Evolutionary conservation across 2,888 invertebrate species (phyloP).

Genomic region (Plebejus argus): DNA sequence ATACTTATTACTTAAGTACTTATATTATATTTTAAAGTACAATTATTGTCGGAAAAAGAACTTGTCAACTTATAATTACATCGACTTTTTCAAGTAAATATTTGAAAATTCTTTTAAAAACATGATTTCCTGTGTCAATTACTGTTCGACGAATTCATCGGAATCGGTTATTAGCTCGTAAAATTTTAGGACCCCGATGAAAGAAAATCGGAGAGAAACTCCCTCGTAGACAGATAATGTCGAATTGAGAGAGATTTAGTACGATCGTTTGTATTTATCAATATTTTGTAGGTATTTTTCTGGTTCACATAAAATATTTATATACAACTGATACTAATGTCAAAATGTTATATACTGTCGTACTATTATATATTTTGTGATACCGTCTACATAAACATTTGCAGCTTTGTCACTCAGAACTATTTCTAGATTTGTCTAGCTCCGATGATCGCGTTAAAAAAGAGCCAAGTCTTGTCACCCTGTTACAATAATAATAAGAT

Average conservation of each 20-base stretch:
- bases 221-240: neutral
- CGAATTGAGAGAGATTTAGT: neutral
- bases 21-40: no score
- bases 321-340: neutral
- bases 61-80: no score
- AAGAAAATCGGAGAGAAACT: neutral
- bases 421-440: no score
- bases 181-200: constrained; percentile 10
- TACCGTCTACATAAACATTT: no score
- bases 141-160: neutral
- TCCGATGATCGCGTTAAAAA: no score
- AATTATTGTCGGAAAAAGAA: no score
- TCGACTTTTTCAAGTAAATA: neutral
- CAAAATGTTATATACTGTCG: no score
- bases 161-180: constrained; percentile 15
- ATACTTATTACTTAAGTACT: no score
- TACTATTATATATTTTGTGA: no score
- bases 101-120: neutral
- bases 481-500: no score
- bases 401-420: no score
- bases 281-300: neutral
- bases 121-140: neutral
- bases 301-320: neutral
- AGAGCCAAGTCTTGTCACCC: no score
- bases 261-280: constrained; percentile 12